Evolutionary conservation across 2,797 vertebrate species (phyloP).

Genomic region (Thaleichthys pacificus): DNA sequence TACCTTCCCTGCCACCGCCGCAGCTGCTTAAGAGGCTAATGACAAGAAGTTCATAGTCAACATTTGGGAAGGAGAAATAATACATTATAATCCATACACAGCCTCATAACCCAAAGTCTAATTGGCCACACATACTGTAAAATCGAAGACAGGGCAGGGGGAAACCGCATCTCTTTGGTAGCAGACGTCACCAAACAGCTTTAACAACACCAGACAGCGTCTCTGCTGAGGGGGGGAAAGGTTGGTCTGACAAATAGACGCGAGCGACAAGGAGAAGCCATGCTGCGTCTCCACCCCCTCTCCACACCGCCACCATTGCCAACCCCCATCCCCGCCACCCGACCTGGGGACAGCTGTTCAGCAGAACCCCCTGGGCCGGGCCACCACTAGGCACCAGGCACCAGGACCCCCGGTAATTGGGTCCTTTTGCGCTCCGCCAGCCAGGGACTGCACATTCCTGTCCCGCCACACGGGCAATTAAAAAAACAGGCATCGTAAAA

Average conservation of each 20-base stretch:
- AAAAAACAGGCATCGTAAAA: slow-evolving; percentile 66
- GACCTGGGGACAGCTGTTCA: slow-evolving; percentile 66
- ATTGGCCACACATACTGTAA: slow-evolving; percentile 78
- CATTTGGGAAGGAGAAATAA: slow-evolving; percentile 70
- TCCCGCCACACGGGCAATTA: slow-evolving; percentile 71
- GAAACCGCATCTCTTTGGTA: slow-evolving; percentile 45
- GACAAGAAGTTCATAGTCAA: slow-evolving; percentile 72
- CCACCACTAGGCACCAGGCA: slow-evolving; percentile 45
- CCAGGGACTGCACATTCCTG: slow-evolving; percentile 74
- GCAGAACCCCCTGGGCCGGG: slow-evolving; percentile 52
- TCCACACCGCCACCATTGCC: slow-evolving; percentile 39
- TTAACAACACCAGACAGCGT: slow-evolving; percentile 71
- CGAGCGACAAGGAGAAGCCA: slow-evolving; percentile 57
- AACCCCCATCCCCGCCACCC: slow-evolving; percentile 49
- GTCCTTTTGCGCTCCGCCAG: slow-evolving; percentile 67
- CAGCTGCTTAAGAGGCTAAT: slow-evolving; percentile 72
- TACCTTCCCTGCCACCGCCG: slow-evolving; percentile 63
- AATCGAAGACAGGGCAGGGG: slow-evolving; percentile 44
- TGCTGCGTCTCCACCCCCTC: slow-evolving; percentile 38
- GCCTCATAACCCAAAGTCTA: slow-evolving; percentile 74
- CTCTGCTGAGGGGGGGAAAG: slow-evolving; percentile 57
- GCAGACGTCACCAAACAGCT: slow-evolving; percentile 44
- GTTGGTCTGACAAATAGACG: slow-evolving; percentile 53
- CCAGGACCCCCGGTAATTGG: slow-evolving; percentile 70
- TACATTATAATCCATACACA: slow-evolving; percentile 75